phyloP scores from a whole-genome alignment of 2,797 vertebrate species.

The Chelon labrosus region DNA sequence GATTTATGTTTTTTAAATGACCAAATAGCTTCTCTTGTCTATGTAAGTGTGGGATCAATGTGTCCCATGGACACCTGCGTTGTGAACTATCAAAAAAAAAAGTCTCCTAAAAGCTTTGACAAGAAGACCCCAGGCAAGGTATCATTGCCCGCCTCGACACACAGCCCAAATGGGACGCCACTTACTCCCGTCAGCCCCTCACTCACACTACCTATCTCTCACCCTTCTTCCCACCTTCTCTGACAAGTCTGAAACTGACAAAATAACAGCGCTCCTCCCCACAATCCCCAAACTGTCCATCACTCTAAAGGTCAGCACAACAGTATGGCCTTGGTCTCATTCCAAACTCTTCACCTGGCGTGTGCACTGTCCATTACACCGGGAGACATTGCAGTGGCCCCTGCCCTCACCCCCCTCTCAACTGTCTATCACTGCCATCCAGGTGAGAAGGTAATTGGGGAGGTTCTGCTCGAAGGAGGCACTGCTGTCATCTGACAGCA shows the following conservation, averaged over 20 bases:
- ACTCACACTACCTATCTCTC: constrained; percentile 33
- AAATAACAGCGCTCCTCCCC: constrained; percentile 48
- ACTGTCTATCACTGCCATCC: constrained; percentile 71
- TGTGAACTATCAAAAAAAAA: constrained; percentile 2
- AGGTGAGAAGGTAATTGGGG: constrained; percentile 67
- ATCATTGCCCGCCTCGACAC: constrained; percentile 1
- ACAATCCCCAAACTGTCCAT: constrained; percentile 58
- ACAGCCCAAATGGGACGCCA: constrained; percentile 40
- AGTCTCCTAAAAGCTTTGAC: constrained; percentile 27
- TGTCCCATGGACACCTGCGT: background rate
- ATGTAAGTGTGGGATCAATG: background rate
- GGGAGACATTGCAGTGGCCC: constrained; percentile 46
- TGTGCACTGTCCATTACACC: constrained; percentile 62
- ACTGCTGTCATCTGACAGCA: constrained; percentile 26
- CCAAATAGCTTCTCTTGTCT: background rate
- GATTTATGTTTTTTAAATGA: background rate
- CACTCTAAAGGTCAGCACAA: constrained; percentile 70
- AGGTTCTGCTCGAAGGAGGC: constrained; percentile 41
- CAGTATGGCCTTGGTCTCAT: constrained; percentile 42
- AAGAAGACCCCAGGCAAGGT: constrained; percentile 21
- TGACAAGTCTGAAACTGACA: constrained; percentile 57
- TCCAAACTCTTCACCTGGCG: constrained; percentile 48
- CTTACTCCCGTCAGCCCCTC: constrained; percentile 26
- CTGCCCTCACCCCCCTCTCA: constrained; percentile 11
- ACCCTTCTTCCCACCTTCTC: constrained; percentile 17